These are phyloP conservation scores for Montipora efflorescens DNA, from an alignment of 64 coral and sea anemone species.

Conservation along the genomic window DNA sequence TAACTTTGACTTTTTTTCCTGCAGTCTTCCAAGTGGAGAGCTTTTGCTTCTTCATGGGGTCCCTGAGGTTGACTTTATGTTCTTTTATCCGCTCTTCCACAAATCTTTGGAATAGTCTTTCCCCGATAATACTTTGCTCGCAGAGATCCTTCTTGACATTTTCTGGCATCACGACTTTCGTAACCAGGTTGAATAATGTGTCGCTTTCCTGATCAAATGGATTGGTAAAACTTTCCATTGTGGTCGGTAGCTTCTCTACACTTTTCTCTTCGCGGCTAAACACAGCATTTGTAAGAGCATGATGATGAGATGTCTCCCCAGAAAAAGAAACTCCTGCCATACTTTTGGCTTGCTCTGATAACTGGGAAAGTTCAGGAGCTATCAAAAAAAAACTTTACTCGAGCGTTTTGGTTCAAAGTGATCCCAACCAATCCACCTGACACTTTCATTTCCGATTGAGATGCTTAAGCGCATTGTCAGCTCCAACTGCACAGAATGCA, in stretches of 20 bases:
- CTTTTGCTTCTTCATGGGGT: conserved; percentile 29
- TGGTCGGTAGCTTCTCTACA: conserved; percentile 23
- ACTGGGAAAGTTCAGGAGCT: no score
- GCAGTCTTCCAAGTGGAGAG: conserved; percentile 26
- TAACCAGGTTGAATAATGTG: conserved; percentile 41
- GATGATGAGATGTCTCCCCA: not conserved
- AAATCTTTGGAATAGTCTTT: conserved; percentile 9
- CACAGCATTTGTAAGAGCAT: conserved; percentile 10
- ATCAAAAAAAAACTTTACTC: no score
- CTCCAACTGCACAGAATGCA: conserved; percentile 2
- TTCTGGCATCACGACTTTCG: conserved; percentile 18
- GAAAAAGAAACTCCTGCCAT: conserved; percentile 11
- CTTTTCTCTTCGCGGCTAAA: conserved; percentile 27
- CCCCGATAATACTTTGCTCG: conserved; percentile 8
- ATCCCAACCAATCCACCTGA: no score
- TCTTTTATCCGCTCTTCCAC: conserved; percentile 31
- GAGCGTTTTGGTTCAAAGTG: no score
- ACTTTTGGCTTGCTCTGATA: conserved; percentile 28
- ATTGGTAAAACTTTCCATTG: conserved; percentile 51
- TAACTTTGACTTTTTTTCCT: not conserved
- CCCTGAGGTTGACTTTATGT: conserved; percentile 18
- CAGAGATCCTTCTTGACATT: conserved; percentile 35
- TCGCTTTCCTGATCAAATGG: conserved; percentile 25
- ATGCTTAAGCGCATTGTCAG: conserved; percentile 25
- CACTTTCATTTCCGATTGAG: not conserved